Percentiles rank a stretch among this genome's conserved stretches.
phyloP scores from a whole-genome alignment of 2,888 invertebrate genomes.

The Elaeidobius kamerunicus region DNA sequence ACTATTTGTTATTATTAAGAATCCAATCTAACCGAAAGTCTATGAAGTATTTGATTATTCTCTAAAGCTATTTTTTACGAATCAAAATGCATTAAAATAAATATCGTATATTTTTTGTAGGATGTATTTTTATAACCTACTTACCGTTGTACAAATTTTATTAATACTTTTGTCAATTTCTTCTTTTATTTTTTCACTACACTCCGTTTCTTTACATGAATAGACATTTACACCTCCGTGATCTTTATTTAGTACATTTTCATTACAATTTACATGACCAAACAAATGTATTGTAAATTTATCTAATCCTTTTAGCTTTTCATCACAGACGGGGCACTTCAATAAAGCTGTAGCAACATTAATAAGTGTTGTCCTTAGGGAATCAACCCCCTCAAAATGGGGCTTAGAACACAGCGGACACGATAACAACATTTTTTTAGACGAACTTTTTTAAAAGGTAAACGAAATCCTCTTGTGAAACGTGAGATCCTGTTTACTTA shows the following conservation, averaged over 20 bases:
- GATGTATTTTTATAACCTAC: too few relatives aligned
- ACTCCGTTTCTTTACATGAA: background rate
- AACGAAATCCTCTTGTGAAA: constrained; percentile 5
- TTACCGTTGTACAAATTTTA: constrained; percentile 20
- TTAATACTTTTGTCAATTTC: constrained; percentile 40
- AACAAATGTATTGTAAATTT: constrained; percentile 82
- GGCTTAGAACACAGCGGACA: constrained; percentile 76
- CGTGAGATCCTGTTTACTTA: constrained; percentile 36
- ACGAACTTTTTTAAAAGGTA: constrained; percentile 30
- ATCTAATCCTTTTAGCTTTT: constrained; percentile 71
- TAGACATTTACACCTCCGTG: background rate
- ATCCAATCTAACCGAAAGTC: too few relatives aligned
- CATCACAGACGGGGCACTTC: constrained; percentile 74
- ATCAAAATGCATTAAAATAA: too few relatives aligned
- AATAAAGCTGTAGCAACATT: constrained; percentile 72
- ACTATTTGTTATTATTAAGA: too few relatives aligned
- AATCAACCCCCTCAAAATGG: constrained; percentile 68
- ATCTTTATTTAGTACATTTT: background rate
- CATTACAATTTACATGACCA: constrained; percentile 53
- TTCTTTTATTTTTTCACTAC: constrained; percentile 31
- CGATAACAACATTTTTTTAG: constrained; percentile 52
- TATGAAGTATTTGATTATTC: too few relatives aligned
- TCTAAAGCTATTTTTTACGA: too few relatives aligned
- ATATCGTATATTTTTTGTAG: too few relatives aligned
- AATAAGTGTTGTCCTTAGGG: constrained; percentile 68